Evolutionary conservation across 2,888 invertebrate genomes (phyloP).

Genomic region (Stenurella melanura): DNA sequence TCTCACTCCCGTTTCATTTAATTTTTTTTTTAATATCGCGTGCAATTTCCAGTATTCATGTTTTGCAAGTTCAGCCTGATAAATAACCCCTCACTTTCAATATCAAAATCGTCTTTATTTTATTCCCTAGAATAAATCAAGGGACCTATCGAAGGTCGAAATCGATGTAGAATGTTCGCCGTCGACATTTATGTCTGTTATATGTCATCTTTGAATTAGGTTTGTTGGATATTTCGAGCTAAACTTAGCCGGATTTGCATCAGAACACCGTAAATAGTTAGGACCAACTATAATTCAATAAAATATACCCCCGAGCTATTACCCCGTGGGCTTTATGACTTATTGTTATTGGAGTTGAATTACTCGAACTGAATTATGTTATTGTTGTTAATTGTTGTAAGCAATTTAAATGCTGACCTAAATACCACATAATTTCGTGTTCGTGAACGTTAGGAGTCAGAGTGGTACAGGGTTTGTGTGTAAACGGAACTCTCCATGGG

Average conservation of each 20-base stretch:
- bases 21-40: conserved; percentile 19
- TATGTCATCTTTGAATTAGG: neutral
- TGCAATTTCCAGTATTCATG: neutral
- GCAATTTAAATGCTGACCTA: neutral
- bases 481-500: neutral
- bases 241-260: conserved; percentile 10
- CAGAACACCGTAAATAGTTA: neutral
- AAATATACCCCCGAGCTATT: neutral
- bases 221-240: neutral
- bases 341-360: neutral
- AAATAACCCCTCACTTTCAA: conserved; percentile 16
- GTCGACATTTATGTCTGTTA: conserved; percentile 15
- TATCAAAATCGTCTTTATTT: neutral
- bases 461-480: neutral
- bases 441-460: neutral
- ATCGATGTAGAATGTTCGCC: conserved; percentile 19
- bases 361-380: conserved; percentile 8
- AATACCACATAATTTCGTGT: neutral
- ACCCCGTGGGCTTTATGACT: neutral
- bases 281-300: neutral
- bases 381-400: conserved; percentile 17
- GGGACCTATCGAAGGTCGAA: conserved; percentile 7
- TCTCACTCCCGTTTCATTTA: neutral
- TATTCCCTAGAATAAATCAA: conserved; percentile 7
- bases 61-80: neutral